Percentiles rank a stretch among this genome's conserved stretches.
Evolutionary conservation across 1,140 invertebrate genomes (phyloP).

Genomic region (Phenacoccus solenopsis): DNA sequence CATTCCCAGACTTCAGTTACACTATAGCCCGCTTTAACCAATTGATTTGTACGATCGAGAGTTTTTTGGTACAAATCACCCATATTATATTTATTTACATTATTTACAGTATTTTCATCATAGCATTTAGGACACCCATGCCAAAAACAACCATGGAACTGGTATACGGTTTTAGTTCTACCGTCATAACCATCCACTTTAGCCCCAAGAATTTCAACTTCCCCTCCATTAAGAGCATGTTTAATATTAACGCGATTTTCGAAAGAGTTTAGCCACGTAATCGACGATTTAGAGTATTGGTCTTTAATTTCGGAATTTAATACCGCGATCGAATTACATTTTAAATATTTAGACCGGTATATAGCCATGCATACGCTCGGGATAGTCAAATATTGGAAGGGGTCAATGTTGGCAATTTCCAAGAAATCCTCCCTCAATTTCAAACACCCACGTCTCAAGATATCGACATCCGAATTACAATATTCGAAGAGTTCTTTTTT

Average conservation of each 20-base stretch:
- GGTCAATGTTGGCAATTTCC: slow-evolving; percentile 12
- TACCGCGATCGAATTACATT: neutral
- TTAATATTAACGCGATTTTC: slow-evolving; percentile 8
- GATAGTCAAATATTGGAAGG: slow-evolving; percentile 10
- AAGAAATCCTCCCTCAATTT: slow-evolving; percentile 17
- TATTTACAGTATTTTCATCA: slow-evolving; percentile 7
- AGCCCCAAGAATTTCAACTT: slow-evolving; percentile 4
- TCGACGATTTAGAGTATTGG: slow-evolving; percentile 14
- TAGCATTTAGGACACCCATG: slow-evolving; percentile 18
- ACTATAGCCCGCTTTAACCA: slow-evolving; percentile 17
- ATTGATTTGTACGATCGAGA: neutral
- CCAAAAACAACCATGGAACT: slow-evolving; percentile 17
- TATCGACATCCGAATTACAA: slow-evolving; percentile 22
- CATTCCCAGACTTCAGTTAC: slow-evolving; percentile 18
- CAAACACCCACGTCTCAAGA: slow-evolving; percentile 19
- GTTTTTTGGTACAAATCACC: slow-evolving; percentile 15
- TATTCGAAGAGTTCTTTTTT: slow-evolving; percentile 19
- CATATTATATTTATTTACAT: slow-evolving; percentile 7
- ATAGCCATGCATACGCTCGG: slow-evolving; percentile 16
- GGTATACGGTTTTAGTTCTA: slow-evolving; percentile 14
- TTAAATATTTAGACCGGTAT: slow-evolving; percentile 12
- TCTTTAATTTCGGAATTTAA: neutral
- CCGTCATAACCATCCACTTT: slow-evolving; percentile 18
- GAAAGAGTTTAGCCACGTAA: slow-evolving; percentile 4
- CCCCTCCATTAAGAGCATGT: slow-evolving; percentile 8